A percentile compares a stretch with the other conserved stretches of the same genome.
Evolutionary conservation across 2,888 invertebrate species (phyloP).

Genomic region (Ormyrus nitidulus): DNA sequence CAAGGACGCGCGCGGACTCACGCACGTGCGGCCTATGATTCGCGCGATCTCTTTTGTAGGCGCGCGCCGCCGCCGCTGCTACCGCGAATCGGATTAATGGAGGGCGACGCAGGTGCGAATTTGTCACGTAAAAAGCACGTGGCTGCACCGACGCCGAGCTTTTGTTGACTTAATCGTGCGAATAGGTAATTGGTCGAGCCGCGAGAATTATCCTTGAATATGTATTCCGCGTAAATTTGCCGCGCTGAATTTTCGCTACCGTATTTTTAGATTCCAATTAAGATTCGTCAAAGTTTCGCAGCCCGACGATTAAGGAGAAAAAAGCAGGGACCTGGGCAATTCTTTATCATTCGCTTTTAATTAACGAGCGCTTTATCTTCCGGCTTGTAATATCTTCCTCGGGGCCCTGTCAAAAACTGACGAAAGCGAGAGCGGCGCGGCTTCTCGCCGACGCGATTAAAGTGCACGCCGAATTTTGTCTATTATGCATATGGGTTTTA

Average conservation of each 20-base stretch:
- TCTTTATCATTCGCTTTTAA: too few species aligned
- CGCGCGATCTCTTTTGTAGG: not conserved
- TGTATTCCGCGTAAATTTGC: too few species aligned
- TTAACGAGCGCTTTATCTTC: too few species aligned
- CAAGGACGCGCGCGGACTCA: constrained; percentile 40
- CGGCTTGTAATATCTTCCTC: too few species aligned
- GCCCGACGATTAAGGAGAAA: not conserved
- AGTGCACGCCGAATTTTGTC: too few species aligned
- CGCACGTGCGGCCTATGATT: not conserved
- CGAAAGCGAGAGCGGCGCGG: too few species aligned
- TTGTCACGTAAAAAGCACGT: constrained; percentile 33
- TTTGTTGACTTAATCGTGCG: constrained; percentile 20
- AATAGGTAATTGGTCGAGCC: constrained; percentile 23
- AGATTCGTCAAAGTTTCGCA: too few species aligned
- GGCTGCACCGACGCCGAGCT: not conserved
- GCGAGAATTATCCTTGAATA: constrained; percentile 6
- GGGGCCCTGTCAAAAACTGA: too few species aligned
- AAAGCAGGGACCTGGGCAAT: not conserved
- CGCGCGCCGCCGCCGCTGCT: not conserved
- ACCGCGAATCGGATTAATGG: constrained; percentile 41
- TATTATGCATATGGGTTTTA: too few species aligned
- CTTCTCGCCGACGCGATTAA: too few species aligned
- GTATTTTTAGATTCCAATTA: too few species aligned
- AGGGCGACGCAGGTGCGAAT: constrained; percentile 32
- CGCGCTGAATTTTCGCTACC: too few species aligned